These are phyloP conservation scores for Garrulus glandarius DNA, from an alignment of 2,797 vertebrate genomes.

Conservation along the genomic window DNA sequence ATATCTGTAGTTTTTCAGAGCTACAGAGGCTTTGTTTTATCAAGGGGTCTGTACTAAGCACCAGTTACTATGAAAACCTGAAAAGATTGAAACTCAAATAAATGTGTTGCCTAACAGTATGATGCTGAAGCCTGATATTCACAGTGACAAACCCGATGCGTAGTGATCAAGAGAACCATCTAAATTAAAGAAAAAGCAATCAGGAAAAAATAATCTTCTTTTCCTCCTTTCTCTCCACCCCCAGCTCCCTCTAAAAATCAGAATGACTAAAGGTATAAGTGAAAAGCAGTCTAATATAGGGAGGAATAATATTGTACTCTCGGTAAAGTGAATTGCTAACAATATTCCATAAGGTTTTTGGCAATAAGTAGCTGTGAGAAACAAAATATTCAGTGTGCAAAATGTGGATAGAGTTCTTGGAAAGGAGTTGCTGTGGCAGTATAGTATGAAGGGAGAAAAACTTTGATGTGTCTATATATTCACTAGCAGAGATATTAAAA, in stretches of 20 bases:
- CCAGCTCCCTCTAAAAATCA: background rate
- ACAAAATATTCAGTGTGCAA: background rate
- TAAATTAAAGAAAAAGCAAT: background rate
- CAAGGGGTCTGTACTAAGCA: constrained; percentile 1
- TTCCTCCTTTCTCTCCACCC: accelerated
- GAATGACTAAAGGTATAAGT: background rate
- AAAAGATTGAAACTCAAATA: background rate
- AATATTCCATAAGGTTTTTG: background rate
- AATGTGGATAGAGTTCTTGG: background rate
- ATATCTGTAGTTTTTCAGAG: background rate
- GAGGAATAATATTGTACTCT: background rate
- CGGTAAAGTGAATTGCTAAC: background rate
- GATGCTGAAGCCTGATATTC: background rate
- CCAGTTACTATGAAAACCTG: constrained; percentile 61
- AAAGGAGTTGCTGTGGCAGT: background rate
- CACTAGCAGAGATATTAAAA: background rate
- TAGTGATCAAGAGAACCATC: background rate
- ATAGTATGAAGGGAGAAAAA: background rate
- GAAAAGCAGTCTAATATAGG: background rate
- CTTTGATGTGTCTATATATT: background rate
- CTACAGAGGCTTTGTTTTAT: constrained; percentile 4
- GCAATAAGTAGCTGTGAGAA: background rate
- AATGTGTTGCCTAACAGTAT: constrained; percentile 1
- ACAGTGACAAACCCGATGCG: background rate
- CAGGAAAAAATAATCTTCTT: background rate